These are phyloP conservation scores for Aurelia sp. DNA, from an alignment of 30 jellyfish, hydroid and myxozoan genomes.

Conservation along the genomic window DNA sequence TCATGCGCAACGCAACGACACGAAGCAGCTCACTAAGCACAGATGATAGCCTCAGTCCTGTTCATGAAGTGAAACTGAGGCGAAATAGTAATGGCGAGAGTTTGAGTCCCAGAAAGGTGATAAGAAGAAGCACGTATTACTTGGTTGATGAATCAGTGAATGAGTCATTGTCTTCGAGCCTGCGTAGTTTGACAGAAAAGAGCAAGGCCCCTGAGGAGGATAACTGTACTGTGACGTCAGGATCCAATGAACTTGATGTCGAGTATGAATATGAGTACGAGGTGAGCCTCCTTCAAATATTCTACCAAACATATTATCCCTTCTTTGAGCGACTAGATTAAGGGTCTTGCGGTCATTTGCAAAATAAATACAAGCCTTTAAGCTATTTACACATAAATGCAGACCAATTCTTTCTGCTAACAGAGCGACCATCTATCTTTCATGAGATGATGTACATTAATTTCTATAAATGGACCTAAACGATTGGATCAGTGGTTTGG, in stretches of 20 bases:
- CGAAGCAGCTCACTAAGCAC: conserved; percentile 53
- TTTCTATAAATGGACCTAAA: too few relatives aligned
- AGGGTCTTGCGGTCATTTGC: neutral
- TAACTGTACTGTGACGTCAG: conserved; percentile 39
- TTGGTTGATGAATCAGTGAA: conserved; percentile 59
- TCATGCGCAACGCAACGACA: neutral
- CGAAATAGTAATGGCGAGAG: conserved; percentile 53
- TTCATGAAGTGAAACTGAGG: conserved; percentile 77
- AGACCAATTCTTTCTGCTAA: too few relatives aligned
- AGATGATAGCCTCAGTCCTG: conserved; percentile 73
- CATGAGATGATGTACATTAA: too few relatives aligned
- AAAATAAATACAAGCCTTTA: neutral
- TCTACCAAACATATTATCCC: too few relatives aligned
- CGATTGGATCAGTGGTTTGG: neutral
- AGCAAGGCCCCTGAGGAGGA: conserved; percentile 40
- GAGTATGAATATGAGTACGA: conserved; percentile 96
- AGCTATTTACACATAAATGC: neutral
- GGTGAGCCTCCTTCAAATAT: conserved; percentile 43
- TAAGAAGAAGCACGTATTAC: conserved; percentile 60
- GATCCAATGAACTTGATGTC: conserved; percentile 60
- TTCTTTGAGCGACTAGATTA: neutral
- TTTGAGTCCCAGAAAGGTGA: conserved; percentile 59
- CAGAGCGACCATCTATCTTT: too few relatives aligned
- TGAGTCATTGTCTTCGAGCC: conserved; percentile 17
- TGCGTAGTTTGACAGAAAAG: conserved; percentile 34